phyloP scores from a whole-genome alignment of 2,113 vertebrate species.

The Cariama cristata region DNA sequence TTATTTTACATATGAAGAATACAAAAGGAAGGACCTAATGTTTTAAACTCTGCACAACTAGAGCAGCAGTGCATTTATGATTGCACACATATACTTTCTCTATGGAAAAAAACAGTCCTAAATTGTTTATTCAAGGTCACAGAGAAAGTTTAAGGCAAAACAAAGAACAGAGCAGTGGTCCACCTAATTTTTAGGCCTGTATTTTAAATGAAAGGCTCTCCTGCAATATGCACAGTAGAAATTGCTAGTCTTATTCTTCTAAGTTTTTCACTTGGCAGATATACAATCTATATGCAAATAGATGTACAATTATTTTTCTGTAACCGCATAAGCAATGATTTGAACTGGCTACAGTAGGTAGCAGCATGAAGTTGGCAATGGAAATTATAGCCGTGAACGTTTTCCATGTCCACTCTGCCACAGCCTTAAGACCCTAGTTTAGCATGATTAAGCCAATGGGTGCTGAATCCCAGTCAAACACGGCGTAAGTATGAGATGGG shows the following conservation, averaged over 20 bases:
- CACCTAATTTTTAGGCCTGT: conserved; percentile 7
- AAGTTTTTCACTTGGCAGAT: conserved; percentile 46
- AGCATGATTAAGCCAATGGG: neutral
- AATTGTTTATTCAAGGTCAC: conserved; percentile 33
- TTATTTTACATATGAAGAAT: conserved; percentile 14
- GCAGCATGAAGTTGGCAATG: neutral
- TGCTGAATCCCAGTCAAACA: neutral
- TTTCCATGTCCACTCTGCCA: neutral
- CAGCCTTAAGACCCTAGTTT: neutral
- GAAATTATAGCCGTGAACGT: neutral
- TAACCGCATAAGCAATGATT: neutral
- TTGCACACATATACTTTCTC: neutral
- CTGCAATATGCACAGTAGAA: neutral
- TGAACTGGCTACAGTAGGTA: neutral
- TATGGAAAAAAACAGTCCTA: neutral
- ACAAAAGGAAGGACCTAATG: neutral
- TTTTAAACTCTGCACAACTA: neutral
- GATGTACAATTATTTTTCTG: conserved; percentile 28
- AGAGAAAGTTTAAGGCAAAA: neutral
- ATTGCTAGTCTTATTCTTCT: conserved; percentile 23
- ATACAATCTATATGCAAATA: conserved; percentile 67
- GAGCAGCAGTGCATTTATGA: neutral
- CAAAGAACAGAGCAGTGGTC: neutral
- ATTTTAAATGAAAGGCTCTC: conserved; percentile 15
- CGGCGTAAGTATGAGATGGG: neutral